Evolutionary conservation across 2,113 vertebrate species (phyloP), one percentile per base, ranked within the genome.

Genomic region (Paramormyrops kingsleyae): DNA sequence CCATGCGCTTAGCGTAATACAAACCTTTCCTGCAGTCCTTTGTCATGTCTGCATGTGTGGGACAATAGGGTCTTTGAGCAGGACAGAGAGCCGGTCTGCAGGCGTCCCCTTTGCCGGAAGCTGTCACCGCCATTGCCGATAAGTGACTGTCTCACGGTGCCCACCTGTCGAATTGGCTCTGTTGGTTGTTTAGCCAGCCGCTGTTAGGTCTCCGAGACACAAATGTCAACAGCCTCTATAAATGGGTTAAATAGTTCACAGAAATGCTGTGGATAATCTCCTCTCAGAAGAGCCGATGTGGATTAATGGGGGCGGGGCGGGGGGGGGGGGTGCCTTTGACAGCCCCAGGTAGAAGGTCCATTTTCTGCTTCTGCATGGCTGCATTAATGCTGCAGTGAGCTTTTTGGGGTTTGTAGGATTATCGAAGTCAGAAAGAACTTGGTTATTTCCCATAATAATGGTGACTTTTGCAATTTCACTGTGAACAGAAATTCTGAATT

Each of bases 251-350:
- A 56, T 13, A 42, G 74, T 35, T 83, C 49, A 59, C 47, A 83
- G 44, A 89, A 8, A 49, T 42, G 47, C 88, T 83, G 77, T 83
- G 31, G 83, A n/a, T 89, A 53, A 89, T 77, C 88, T 21, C 39
- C 35, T 80, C 74, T 39, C 74, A 17, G 35, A 80, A 27, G n/a
- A 31, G 47, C n/a, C 12, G 5, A 21, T 80, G 70, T 50, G 88
- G 66, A 35, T n/a, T 89, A 15, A 35, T 50, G 19, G 17, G 17
- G 52, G 52, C 4, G 52, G 49, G 70, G 88, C 7, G 8, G 13
- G 3, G 47, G 47, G 10, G 47, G 44, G 49, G 49, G 27, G 47
- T 24, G 5, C 27, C 21, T 17, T n/a, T 49, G 24, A 56, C 19
- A 27, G 10, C 53, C 62, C 8, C 35, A 39, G 46, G 50, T 50